A percentile compares a stretch with the other conserved stretches of the same genome.
Evolutionary conservation across 2,797 vertebrate species (phyloP).

Genomic region (Perodicticus potto): DNA sequence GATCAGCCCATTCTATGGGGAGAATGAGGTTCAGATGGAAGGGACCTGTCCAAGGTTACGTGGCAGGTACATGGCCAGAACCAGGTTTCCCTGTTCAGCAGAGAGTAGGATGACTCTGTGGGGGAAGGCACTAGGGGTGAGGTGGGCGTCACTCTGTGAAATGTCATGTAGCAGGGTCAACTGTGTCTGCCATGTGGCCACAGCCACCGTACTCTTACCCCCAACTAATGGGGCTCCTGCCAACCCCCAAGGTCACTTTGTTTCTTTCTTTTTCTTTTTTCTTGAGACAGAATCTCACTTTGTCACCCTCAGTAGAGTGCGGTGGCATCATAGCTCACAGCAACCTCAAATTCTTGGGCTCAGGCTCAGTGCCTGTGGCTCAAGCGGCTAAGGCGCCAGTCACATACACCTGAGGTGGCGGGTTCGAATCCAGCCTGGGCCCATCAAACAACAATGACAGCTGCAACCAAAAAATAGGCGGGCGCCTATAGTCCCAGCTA

Average conservation of each 20-base stretch:
- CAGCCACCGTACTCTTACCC: neutral
- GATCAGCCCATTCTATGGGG: neutral
- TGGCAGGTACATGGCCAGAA: neutral
- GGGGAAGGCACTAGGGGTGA: neutral
- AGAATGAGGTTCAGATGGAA: neutral
- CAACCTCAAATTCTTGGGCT: too few relatives aligned
- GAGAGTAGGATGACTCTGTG: neutral
- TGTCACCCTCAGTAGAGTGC: too few relatives aligned
- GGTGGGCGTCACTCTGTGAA: neutral
- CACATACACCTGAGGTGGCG: too few relatives aligned
- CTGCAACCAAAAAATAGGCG: too few relatives aligned
- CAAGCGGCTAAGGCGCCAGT: too few relatives aligned
- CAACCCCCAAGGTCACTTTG: neutral
- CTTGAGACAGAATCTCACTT: too few relatives aligned
- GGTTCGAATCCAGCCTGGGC: too few relatives aligned
- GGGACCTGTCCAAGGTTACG: constrained; percentile 30
- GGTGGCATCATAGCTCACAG: too few relatives aligned
- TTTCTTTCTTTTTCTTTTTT: too few relatives aligned
- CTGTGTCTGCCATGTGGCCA: neutral
- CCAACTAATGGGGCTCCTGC: neutral
- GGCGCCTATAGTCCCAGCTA: too few relatives aligned
- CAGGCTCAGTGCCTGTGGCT: too few relatives aligned
- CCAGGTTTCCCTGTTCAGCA: neutral
- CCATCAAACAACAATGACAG: too few relatives aligned
- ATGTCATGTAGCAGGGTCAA: neutral